Conservation (phyloP, 64 coral and sea anemone species). For the Pocillopora damicornis region DNA sequence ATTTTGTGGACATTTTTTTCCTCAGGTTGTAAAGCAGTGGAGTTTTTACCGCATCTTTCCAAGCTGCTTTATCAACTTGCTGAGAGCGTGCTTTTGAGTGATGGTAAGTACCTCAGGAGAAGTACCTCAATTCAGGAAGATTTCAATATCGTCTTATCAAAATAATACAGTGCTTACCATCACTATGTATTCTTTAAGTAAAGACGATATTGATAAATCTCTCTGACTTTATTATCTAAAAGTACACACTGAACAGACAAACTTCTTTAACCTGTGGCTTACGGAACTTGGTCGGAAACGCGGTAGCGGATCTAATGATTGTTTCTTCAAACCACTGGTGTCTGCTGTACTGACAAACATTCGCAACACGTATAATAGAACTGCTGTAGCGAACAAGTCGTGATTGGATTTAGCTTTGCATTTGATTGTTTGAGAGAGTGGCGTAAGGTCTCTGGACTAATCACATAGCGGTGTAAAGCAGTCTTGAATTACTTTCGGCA, state of each 20-base stretch:
- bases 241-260: too few species aligned
- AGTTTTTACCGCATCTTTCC: constrained; percentile 41
- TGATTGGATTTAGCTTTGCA: neutral
- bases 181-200: too few species aligned
- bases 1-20: neutral
- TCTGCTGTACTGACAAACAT: constrained; percentile 12
- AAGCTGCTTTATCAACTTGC: constrained; percentile 51
- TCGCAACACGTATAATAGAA: neutral
- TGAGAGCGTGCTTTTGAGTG: constrained; percentile 11
- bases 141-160: too few species aligned
- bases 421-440: too few species aligned
- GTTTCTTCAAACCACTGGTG: neutral
- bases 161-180: too few species aligned
- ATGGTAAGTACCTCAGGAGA: constrained; percentile 33
- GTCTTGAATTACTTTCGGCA: neutral
- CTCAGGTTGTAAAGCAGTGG: constrained; percentile 40
- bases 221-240: too few species aligned
- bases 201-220: too few species aligned
- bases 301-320: neutral
- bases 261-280: too few species aligned
- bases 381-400: too few species aligned
- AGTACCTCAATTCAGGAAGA: too few species aligned
- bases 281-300: constrained; percentile 7
- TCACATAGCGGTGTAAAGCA: too few species aligned
- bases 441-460: too few species aligned